These are phyloP conservation scores for Helicolenus hilgendorfi DNA, from an alignment of 2,797 vertebrate genomes.

Conservation along the genomic window DNA sequence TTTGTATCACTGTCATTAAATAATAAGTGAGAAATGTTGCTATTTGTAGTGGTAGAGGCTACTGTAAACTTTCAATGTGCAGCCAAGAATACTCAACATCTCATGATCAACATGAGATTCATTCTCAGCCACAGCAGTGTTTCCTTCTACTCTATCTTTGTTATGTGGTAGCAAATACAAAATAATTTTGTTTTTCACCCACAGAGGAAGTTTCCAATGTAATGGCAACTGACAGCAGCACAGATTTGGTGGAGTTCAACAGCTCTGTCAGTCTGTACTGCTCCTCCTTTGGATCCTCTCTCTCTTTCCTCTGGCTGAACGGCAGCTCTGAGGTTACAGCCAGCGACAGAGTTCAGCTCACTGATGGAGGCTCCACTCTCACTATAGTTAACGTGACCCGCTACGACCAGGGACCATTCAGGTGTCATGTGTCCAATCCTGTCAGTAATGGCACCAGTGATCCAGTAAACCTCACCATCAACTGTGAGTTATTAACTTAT, in stretches of 20 bases:
- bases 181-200: no score
- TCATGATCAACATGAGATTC: not conserved
- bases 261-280: conserved; percentile 71
- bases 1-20: no score
- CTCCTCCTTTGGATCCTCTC: conserved; percentile 66
- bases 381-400: conserved; percentile 58
- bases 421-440: conserved; percentile 67
- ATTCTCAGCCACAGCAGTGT: not conserved
- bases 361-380: conserved; percentile 51
- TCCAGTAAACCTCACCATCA: conserved; percentile 49
- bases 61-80: not conserved
- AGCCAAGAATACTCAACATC: not conserved
- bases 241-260: conserved; percentile 34
- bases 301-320: conserved; percentile 77
- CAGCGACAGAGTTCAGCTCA: conserved; percentile 57
- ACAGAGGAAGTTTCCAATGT: not conserved
- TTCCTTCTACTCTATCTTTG: not conserved
- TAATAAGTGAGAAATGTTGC: not conserved
- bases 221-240: not conserved
- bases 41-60: not conserved
- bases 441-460: conserved; percentile 58
- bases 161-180: fast-evolving
- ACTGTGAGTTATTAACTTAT: conserved; percentile 67
- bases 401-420: conserved; percentile 75
- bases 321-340: conserved; percentile 66